A percentile compares a stretch with the other conserved stretches of the same genome.
These are phyloP conservation scores for Nothobranchius kuhntae DNA, from an alignment of 2,113 vertebrate genomes.

Conservation along the genomic window DNA sequence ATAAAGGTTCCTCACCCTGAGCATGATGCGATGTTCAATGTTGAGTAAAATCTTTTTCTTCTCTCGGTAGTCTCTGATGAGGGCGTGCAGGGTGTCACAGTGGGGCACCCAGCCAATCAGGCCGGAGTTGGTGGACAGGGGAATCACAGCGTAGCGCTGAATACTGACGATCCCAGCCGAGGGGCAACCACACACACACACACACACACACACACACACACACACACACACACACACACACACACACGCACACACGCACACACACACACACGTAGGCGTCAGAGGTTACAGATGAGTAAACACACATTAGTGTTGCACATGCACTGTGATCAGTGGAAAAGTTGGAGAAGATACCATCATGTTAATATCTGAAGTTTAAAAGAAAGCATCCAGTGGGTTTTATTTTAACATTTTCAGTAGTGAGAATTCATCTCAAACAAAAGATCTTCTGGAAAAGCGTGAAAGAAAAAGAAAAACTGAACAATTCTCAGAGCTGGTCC, in stretches of 20 bases:
- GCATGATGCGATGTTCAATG: conserved; percentile 98
- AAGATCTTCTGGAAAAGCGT: too few species aligned
- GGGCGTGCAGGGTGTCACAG: conserved; percentile 95
- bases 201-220: background rate
- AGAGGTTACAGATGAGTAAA: background rate
- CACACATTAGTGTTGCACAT: background rate
- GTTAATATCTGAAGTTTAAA: background rate
- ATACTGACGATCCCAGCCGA: conserved; percentile 79
- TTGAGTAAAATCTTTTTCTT: conserved; percentile 99
- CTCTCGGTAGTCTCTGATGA: conserved; percentile 97
- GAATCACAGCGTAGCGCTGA: conserved; percentile 96
- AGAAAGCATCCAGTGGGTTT: too few species aligned
- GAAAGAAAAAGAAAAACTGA: too few species aligned
- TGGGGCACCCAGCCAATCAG: conserved; percentile 99
- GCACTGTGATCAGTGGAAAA: background rate
- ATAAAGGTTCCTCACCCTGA: conserved; percentile 81
- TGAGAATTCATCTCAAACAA: background rate
- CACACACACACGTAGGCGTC: background rate
- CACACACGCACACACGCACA: background rate
- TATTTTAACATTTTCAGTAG: background rate
- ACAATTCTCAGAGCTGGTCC: too few species aligned
- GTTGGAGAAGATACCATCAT: background rate
- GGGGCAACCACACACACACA: conserved; percentile 3
- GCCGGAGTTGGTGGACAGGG: conserved; percentile 96
- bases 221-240: too few species aligned